Evolutionary conservation across 2,113 vertebrate species (phyloP).

Genomic region (Emydocephalus ijimae): DNA sequence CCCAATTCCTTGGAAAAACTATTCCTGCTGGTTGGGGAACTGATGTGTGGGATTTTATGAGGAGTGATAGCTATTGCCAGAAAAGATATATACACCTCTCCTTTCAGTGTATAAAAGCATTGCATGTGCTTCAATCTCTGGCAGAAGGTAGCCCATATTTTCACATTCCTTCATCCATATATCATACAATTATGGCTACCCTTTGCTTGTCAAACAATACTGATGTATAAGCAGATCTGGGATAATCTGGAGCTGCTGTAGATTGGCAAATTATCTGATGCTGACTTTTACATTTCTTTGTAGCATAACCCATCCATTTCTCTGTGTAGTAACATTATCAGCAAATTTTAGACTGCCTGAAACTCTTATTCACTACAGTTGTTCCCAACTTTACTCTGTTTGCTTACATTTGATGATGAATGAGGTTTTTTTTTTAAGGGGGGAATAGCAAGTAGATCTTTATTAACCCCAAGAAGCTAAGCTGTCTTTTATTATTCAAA

Average conservation of each 20-base stretch:
- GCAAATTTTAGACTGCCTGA: not conserved
- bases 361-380: not conserved
- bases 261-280: not conserved
- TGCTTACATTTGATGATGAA: not conserved
- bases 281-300: not conserved
- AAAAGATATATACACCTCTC: not conserved
- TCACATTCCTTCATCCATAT: not conserved
- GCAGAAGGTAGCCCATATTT: not conserved
- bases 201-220: not conserved
- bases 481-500: conserved; percentile 4
- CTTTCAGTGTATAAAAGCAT: not conserved
- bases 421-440: not conserved
- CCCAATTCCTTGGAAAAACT: not conserved
- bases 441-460: not conserved
- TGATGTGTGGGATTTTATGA: not conserved
- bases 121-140: not conserved
- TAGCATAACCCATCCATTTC: not conserved
- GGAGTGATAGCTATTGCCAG: not conserved
- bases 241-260: not conserved
- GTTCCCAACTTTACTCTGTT: not conserved
- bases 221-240: not conserved
- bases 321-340: not conserved
- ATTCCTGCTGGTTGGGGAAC: not conserved
- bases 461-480: conserved; percentile 16
- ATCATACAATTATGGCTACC: not conserved